phyloP scores from a whole-genome alignment of 1,140 invertebrate species.

The Lordiphosa clarofinis region DNA sequence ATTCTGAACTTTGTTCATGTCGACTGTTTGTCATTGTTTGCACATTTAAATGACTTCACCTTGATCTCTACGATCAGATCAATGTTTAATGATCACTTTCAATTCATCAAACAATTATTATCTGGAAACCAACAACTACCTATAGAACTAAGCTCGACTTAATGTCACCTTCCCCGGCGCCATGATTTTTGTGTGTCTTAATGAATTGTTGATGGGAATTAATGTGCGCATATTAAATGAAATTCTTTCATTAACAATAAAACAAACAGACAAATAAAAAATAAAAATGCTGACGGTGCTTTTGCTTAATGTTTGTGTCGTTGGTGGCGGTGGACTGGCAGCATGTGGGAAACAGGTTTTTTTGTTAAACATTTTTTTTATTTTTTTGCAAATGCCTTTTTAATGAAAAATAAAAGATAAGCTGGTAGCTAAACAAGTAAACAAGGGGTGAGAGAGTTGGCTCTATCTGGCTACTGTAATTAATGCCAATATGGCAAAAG shows the following conservation, averaged over 20 bases:
- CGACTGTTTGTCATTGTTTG: neutral
- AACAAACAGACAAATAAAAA: slow-evolving; percentile 19
- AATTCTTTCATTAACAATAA: slow-evolving; percentile 74
- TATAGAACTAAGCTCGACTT: slow-evolving; percentile 23
- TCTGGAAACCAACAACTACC: slow-evolving; percentile 11
- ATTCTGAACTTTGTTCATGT: slow-evolving; percentile 3
- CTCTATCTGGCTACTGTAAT: slow-evolving; percentile 28
- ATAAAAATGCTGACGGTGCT: slow-evolving; percentile 55
- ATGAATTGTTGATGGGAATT: slow-evolving; percentile 73
- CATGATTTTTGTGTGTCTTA: slow-evolving; percentile 29
- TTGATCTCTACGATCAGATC: slow-evolving; percentile 58
- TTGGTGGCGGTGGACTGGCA: slow-evolving; percentile 4
- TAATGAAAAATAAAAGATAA: slow-evolving; percentile 74
- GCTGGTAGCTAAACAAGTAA: slow-evolving; percentile 51
- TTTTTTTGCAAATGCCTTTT: slow-evolving; percentile 71
- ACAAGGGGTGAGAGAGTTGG: slow-evolving; percentile 12
- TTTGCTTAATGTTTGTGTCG: slow-evolving; percentile 25
- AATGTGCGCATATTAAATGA: slow-evolving; percentile 72
- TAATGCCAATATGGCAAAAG: slow-evolving; percentile 69
- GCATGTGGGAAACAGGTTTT: slow-evolving; percentile 63
- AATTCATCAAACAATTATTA: slow-evolving; percentile 47
- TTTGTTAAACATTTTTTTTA: slow-evolving; percentile 25
- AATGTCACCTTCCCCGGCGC: slow-evolving; percentile 36
- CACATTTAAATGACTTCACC: slow-evolving; percentile 30
- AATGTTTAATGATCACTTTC: slow-evolving; percentile 52